A percentile compares a stretch with the other conserved stretches of the same genome.
phyloP scores from a whole-genome alignment of 2,888 invertebrate genomes.

The Dermolepida albohirtum region DNA sequence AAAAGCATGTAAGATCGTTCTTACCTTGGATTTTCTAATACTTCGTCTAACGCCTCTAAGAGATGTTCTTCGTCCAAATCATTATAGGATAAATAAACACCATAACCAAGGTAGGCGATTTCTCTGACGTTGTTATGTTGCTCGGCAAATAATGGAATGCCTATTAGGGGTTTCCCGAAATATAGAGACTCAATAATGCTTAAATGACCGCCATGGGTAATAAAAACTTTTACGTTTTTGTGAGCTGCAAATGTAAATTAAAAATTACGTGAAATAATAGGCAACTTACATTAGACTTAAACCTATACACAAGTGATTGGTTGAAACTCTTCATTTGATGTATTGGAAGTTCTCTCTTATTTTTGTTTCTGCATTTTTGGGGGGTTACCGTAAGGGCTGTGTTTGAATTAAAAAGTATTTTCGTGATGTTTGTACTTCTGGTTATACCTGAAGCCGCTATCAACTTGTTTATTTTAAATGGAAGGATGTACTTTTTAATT shows the following conservation, averaged over 20 bases:
- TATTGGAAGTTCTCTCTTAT: too few relatives aligned
- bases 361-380: too few relatives aligned
- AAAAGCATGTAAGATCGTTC: too few relatives aligned
- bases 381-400: too few relatives aligned
- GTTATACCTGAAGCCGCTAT: too few relatives aligned
- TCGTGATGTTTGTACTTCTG: too few relatives aligned
- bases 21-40: constrained; percentile 21
- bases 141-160: constrained; percentile 53
- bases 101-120: constrained; percentile 47
- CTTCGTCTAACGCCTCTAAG: constrained; percentile 10
- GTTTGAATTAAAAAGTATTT: too few relatives aligned
- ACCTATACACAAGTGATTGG: too few relatives aligned
- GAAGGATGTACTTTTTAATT: too few relatives aligned
- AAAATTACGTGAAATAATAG: neutral
- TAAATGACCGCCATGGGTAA: constrained; percentile 52
- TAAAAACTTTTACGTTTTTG: constrained; percentile 49
- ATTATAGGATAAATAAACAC: constrained; percentile 1
- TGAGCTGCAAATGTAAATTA: constrained; percentile 46
- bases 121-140: constrained; percentile 51
- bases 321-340: too few relatives aligned
- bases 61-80: constrained; percentile 5
- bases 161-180: constrained; percentile 53
- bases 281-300: too few relatives aligned
- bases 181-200: constrained; percentile 51
- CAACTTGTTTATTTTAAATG: too few relatives aligned